Base-by-base conservation (phyloP, 1,140 invertebrate species). In the Octopus sinensis region DNA sequence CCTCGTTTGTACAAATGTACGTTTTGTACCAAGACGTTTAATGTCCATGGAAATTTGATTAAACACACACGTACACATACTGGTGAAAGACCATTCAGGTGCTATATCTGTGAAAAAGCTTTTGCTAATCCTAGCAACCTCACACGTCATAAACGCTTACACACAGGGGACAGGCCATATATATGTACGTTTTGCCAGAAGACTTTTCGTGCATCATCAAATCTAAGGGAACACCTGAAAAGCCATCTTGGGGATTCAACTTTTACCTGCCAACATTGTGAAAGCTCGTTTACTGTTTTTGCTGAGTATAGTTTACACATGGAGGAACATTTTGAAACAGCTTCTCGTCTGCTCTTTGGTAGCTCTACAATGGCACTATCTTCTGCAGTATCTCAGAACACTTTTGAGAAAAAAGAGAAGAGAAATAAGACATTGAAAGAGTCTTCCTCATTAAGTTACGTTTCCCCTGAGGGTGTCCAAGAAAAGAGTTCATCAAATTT, bases 81-180 rank as follows among this genome's bases (percentile, higher is more conserved):
- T 12, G 85, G 85, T 53, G 84, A 86, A 54, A 78, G 80, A 77
- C 84, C 85, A 43, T 87, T 81, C 83, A 81, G 80, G 17, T 86
- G 84, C 82, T 75, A 68, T 76, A 77, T 80, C 56, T 87, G 85
- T 80, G 80, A 82, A 13, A 82, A 82, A 79, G 79, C 79, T 7
- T 86, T 86, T 83, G 78, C 84, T 23, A 71, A 95, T 95, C 88
- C 82, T 54, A 80, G 82, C 62, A 84, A 85, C 68, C 73, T 88
- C 62, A 83, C 80, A 56, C 83, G 83, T 51, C 86, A 87, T 76
- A 75, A 75, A 54, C 75, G 82, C 73, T 77, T 96, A 85, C 95
- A 93, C 86, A 95, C 95, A 6, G 95, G 96, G 0, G 95, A 96
- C 89, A 95, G 96, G 89, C 96, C 95, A 6, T 86, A 82, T 82